Evolutionary conservation across 2,797 vertebrate species (phyloP), one percentile per base, ranked within the genome.

Genomic region (Ambastaia sidthimunki): DNA sequence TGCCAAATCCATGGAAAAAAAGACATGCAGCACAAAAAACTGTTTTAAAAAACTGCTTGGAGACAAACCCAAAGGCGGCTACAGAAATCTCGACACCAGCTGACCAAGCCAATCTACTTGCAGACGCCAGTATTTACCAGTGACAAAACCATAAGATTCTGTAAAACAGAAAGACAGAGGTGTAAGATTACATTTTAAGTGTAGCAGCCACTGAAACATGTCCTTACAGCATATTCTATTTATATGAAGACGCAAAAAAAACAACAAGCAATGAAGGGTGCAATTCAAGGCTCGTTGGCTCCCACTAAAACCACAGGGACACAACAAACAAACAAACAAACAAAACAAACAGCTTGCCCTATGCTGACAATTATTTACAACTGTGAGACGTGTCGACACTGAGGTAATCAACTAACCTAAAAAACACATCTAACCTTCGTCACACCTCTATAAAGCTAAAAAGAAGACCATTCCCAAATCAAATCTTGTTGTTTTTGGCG

Each of bases 271-370:
- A n/a, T 71, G 34, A 71, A 55, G 74, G 25, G 50, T 81, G 37
- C 48, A 76, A 76, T 83, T 84, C 74, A 79, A 82, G 76, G 54
- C 74, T 84, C 81, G 82, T 76, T 87, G 84, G 90, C 86, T 79
- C 86, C 90, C 89, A 57, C 85, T 88, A 74, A 88, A 83, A 84
- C 86, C 87, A 82, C 88, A 76, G 74, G 86, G 84, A 88, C 82
- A 88, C 86, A 90, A 88, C 84, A 91, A 80, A 73, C 76, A 76
- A 89, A 73, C 76, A 76, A 89, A 77, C 83, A 90, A 78, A 66
- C 48, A 68, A 69, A 74, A 70, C 70, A 76, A 89, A 90, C 80
- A 87, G 87, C 87, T 47, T 85, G 88, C 89, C 85, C 41, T 50
- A 37, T 19, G 44, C 50, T 23, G 74, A 47, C 71, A 57, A 82